Conservation (phyloP, 2,888 invertebrate genomes). For the Nebria brevicollis region DNA sequence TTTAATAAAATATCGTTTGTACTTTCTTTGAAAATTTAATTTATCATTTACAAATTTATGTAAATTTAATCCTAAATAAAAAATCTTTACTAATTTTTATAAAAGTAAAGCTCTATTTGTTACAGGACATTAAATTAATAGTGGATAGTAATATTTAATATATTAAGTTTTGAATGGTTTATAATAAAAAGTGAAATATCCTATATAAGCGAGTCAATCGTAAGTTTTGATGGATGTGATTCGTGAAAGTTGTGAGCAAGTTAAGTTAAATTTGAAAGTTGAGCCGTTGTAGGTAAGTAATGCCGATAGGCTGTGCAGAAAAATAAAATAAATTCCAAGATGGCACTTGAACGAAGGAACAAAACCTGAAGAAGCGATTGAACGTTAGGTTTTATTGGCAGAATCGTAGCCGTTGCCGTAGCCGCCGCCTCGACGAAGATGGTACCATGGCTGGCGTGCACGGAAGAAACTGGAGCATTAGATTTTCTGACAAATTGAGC, state of each 20-base stretch:
- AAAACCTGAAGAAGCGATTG: slow-evolving; percentile 8
- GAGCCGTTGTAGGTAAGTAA: slow-evolving; percentile 2
- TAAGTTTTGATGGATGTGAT: too few species aligned
- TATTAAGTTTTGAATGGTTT: too few species aligned
- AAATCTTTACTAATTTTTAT: too few species aligned
- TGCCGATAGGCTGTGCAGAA: slow-evolving; percentile 45
- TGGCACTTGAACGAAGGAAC: slow-evolving; percentile 50
- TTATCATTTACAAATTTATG: neutral
- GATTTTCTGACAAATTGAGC: slow-evolving; percentile 67
- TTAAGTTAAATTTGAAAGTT: neutral
- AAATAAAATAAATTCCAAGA: slow-evolving; percentile 52
- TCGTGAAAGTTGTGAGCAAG: slow-evolving; percentile 14
- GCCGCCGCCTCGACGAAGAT: neutral
- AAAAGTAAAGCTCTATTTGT: too few species aligned
- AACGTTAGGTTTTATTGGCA: slow-evolving; percentile 7
- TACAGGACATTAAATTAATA: too few species aligned
- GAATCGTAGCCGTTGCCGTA: neutral
- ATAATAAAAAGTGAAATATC: too few species aligned
- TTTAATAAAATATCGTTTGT: neutral
- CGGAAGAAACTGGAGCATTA: slow-evolving; percentile 57
- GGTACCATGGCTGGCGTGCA: slow-evolving; percentile 33
- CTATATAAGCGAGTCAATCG: too few species aligned
- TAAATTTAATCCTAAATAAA: too few species aligned
- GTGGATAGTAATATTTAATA: too few species aligned
- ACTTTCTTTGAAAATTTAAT: neutral